Percentiles rank a stretch among this genome's conserved stretches.
phyloP scores from a whole-genome alignment of 2,797 vertebrate species.

The Trichosurus vulpecula region DNA sequence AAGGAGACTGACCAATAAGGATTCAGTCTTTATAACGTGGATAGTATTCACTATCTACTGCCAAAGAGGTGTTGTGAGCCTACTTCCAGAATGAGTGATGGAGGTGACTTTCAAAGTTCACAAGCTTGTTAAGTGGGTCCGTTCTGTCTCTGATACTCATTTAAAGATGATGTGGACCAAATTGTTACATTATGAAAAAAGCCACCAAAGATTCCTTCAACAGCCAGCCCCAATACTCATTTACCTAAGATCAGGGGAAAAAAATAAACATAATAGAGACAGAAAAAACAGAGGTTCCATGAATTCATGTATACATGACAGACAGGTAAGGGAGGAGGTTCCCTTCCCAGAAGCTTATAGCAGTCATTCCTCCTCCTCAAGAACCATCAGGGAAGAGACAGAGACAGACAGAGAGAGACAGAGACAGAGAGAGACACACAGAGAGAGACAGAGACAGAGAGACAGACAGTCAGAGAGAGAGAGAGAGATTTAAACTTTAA shows the following conservation, averaged over 20 bases:
- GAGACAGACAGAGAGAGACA: background rate
- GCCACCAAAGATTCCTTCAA: background rate
- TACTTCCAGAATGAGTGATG: background rate
- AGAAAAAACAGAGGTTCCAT: background rate
- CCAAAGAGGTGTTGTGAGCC: background rate
- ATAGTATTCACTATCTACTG: background rate
- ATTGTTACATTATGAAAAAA: background rate
- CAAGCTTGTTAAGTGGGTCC: background rate
- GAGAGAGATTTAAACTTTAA: background rate
- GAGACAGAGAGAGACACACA: fast-evolving
- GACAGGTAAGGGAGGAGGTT: background rate
- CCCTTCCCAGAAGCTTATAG: background rate
- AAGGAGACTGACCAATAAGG: background rate
- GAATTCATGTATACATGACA: background rate
- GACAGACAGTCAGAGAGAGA: too few species aligned
- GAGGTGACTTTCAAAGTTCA: background rate
- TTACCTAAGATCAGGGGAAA: background rate
- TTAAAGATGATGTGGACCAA: background rate
- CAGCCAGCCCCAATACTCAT: background rate
- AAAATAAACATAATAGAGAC: background rate
- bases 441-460: background rate
- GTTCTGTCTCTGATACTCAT: background rate
- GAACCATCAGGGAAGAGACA: background rate
- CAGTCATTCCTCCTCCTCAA: background rate
- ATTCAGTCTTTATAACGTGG: background rate